Evolutionary conservation across 1,140 invertebrate species (phyloP).

Genomic region (Sycophaga agraensis): DNA sequence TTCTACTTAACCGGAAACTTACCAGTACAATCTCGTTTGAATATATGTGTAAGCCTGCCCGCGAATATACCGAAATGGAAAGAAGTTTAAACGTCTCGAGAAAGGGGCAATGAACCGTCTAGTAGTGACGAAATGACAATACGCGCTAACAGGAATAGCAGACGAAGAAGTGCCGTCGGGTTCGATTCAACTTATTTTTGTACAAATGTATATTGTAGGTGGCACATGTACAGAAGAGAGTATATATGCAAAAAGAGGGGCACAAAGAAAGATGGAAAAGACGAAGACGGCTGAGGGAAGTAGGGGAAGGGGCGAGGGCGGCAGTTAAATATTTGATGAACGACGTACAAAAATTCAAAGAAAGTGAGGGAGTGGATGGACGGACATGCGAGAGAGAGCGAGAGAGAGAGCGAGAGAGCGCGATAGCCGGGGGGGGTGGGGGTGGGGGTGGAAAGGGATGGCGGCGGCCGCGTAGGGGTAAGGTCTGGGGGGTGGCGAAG

Average conservation of each 20-base stretch:
- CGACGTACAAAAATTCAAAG: conserved; percentile 34
- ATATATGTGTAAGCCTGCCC: too few species aligned
- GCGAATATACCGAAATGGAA: too few species aligned
- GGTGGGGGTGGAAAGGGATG: background rate
- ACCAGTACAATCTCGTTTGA: too few species aligned
- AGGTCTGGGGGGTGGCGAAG: background rate
- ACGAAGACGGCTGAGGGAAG: conserved; percentile 1
- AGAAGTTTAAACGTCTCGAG: background rate
- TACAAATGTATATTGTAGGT: background rate
- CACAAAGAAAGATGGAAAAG: background rate
- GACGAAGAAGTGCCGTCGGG: background rate
- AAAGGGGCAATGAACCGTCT: conserved; percentile 10
- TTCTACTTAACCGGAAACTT: too few species aligned
- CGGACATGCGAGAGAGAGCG: conserved; percentile 9
- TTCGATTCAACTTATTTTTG: conserved; percentile 12
- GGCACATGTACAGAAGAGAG: background rate
- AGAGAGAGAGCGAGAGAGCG: conserved; percentile 17
- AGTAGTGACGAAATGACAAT: conserved; percentile 5
- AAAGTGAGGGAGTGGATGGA: too few species aligned
- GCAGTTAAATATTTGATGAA: conserved; percentile 33
- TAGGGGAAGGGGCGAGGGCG: conserved; percentile 3
- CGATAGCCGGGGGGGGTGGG: background rate
- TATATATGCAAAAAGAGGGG: background rate
- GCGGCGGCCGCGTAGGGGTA: background rate
- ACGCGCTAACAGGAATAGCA: conserved; percentile 1